phyloP scores from a whole-genome alignment of 2,888 invertebrate species.

The Meganola albula region DNA sequence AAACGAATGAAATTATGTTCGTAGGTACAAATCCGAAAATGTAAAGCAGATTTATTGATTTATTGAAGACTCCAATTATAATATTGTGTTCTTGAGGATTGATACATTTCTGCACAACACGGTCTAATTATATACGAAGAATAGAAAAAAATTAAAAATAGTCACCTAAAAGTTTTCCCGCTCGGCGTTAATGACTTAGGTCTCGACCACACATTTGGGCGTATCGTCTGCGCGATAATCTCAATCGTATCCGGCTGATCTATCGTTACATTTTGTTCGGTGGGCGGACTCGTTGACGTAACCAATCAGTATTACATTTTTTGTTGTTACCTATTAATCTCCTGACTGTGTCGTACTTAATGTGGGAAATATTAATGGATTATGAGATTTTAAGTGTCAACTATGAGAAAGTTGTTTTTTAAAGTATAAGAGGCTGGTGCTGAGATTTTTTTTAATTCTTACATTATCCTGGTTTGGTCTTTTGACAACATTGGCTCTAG shows the following conservation, averaged over 20 bases:
- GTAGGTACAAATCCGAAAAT: too few species aligned
- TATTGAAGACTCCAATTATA: too few species aligned
- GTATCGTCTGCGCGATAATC: constrained; percentile 52
- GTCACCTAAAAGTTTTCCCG: too few species aligned
- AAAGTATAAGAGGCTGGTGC: constrained; percentile 4
- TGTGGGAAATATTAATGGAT: constrained; percentile 28
- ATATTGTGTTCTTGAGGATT: too few species aligned
- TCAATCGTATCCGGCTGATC: constrained; percentile 60
- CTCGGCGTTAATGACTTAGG: constrained; percentile 5
- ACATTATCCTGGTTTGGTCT: too few species aligned
- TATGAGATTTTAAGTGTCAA: constrained; percentile 11
- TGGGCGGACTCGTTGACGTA: constrained; percentile 53
- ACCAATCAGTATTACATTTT: constrained; percentile 31
- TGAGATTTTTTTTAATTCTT: too few species aligned
- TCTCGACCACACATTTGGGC: constrained; percentile 43
- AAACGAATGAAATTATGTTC: too few species aligned
- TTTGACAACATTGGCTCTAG: too few species aligned
- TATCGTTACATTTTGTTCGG: constrained; percentile 48
- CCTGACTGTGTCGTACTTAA: constrained; percentile 29
- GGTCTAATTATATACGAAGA: too few species aligned
- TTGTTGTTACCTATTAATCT: constrained; percentile 21
- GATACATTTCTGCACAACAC: too few species aligned
- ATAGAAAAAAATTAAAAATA: too few species aligned
- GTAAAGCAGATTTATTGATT: too few species aligned
- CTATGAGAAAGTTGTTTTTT: constrained; percentile 3